Evolutionary conservation across 2,797 vertebrate species (phyloP).

Genomic region (Lophotriccus pileatus): DNA sequence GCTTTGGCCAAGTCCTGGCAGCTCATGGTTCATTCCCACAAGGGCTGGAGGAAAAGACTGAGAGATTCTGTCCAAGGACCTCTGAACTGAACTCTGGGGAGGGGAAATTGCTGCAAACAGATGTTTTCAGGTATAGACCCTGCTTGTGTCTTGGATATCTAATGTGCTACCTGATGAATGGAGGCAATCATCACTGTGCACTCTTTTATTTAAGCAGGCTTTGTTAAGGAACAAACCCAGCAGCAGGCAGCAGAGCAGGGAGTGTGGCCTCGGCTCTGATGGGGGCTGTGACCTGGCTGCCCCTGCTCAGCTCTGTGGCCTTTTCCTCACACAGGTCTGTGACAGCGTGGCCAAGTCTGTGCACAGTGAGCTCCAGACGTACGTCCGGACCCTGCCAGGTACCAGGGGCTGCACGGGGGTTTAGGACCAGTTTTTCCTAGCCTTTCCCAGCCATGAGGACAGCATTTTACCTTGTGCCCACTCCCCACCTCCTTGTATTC

Average conservation of each 20-base stretch:
- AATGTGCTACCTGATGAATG: not conserved
- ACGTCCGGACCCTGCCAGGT: slow-evolving; percentile 73
- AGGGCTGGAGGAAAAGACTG: accelerated
- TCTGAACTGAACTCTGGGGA: accelerated
- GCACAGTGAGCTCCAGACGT: slow-evolving; percentile 5
- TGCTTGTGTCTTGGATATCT: not conserved
- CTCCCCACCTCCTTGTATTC: not conserved
- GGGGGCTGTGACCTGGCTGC: accelerated
- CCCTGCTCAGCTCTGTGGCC: not conserved
- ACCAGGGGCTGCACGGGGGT: accelerated
- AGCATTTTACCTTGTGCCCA: not conserved
- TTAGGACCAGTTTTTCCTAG: not conserved
- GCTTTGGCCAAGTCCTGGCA: accelerated
- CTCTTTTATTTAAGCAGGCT: not conserved
- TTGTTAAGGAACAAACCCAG: not conserved
- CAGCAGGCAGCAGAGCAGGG: not conserved
- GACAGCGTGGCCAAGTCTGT: not conserved
- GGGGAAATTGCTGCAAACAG: not conserved
- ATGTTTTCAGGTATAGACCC: not conserved
- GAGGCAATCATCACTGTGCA: not conserved
- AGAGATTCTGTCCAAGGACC: not conserved
- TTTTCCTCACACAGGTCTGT: slow-evolving; percentile 55
- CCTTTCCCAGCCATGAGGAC: not conserved
- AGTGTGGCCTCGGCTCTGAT: accelerated
- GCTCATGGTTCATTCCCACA: not conserved